A percentile compares a stretch with the other conserved stretches of the same genome.
Conservation (phyloP, 2,888 invertebrate species). For the Torymus auratus region DNA sequence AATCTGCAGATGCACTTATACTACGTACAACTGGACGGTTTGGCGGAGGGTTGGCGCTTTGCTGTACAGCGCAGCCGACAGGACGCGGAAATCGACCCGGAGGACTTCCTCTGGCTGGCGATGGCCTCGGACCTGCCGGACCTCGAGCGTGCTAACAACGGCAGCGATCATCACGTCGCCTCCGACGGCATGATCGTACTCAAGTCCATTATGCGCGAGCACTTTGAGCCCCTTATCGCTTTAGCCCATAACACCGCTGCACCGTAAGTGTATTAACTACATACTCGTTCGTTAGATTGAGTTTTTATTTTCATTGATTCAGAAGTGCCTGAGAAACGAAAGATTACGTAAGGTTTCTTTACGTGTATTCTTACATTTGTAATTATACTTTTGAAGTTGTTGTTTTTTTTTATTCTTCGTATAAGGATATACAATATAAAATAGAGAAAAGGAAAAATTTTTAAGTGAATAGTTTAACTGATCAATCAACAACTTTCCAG, state of each 20-base stretch:
- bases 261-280: slow-evolving; percentile 78
- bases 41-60: slow-evolving; percentile 86
- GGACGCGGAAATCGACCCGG: slow-evolving; percentile 80
- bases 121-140: slow-evolving; percentile 86
- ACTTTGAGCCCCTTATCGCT: slow-evolving; percentile 78
- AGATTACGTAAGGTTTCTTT: too few relatives aligned
- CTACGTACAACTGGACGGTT: slow-evolving; percentile 87
- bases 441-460: too few relatives aligned
- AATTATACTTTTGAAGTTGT: too few relatives aligned
- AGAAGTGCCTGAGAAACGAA: too few relatives aligned
- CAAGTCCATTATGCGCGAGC: slow-evolving; percentile 66
- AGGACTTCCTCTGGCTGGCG: slow-evolving; percentile 86
- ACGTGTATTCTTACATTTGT: too few relatives aligned
- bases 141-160: slow-evolving; percentile 77
- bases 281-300: background rate
- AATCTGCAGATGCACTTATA: slow-evolving; percentile 82
- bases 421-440: too few relatives aligned
- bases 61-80: slow-evolving; percentile 83
- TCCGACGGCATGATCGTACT: slow-evolving; percentile 71
- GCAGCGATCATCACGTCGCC: slow-evolving; percentile 69
- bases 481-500: slow-evolving; percentile 71
- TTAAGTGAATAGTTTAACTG: too few relatives aligned
- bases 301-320: too few relatives aligned
- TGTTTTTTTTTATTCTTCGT: too few relatives aligned
- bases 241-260: slow-evolving; percentile 90